Percentiles rank a stretch among this genome's conserved stretches.
Evolutionary conservation across 2,888 invertebrate species (phyloP).

Genomic region (Eutolmus rufibarbis): DNA sequence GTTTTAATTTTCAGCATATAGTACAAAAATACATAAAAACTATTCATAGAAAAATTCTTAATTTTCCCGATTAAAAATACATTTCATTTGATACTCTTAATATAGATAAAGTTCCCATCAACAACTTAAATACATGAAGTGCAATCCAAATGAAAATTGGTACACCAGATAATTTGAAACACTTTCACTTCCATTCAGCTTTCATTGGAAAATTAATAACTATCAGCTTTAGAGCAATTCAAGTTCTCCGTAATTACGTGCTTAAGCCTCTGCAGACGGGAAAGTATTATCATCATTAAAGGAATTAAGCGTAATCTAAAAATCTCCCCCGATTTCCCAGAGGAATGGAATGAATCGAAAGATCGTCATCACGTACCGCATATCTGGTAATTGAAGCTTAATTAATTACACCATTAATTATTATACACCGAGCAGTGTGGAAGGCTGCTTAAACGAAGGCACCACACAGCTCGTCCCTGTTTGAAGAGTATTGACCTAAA

Average conservation of each 20-base stretch:
- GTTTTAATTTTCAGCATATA: too few species aligned
- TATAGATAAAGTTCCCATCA: not conserved
- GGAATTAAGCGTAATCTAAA: not conserved
- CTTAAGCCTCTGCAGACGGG: not conserved
- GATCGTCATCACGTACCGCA: not conserved
- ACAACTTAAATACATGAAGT: not conserved
- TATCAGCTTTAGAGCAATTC: not conserved
- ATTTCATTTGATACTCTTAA: too few species aligned
- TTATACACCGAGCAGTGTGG: not conserved
- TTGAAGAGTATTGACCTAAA: constrained; percentile 1
- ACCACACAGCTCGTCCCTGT: not conserved
- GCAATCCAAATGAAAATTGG: not conserved
- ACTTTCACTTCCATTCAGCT: not conserved
- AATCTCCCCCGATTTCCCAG: not conserved
- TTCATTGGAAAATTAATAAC: not conserved
- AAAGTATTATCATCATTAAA: not conserved
- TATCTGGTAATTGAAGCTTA: not conserved
- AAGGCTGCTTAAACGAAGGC: not conserved
- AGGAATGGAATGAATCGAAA: not conserved
- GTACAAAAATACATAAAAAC: too few species aligned
- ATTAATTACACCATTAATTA: constrained; percentile 21
- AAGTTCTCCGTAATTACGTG: not conserved
- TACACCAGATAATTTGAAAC: not conserved
- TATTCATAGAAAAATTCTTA: too few species aligned
- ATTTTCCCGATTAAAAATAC: too few species aligned